Percentiles rank a stretch among this genome's conserved stretches.
phyloP scores from a whole-genome alignment of 2,888 invertebrate species.

The Sepioteuthis lessoniana region DNA sequence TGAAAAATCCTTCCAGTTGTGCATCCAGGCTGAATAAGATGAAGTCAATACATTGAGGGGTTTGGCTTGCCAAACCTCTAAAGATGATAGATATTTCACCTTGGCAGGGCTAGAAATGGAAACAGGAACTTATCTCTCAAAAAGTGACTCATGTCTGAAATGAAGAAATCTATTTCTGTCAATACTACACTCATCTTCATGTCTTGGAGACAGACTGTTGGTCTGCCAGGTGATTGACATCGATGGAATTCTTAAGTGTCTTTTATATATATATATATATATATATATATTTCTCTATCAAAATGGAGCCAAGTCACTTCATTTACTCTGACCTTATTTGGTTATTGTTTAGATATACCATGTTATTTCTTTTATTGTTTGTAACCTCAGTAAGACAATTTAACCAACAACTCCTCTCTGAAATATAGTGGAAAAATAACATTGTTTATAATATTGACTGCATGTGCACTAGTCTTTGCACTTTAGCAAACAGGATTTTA shows the following conservation, averaged over 20 bases:
- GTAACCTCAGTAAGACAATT: too few relatives aligned
- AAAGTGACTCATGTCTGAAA: neutral
- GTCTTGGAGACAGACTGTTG: neutral
- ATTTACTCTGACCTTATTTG: too few relatives aligned
- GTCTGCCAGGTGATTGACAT: neutral
- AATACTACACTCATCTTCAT: neutral
- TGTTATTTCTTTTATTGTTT: too few relatives aligned
- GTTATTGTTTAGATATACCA: too few relatives aligned
- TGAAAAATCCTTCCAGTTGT: neutral
- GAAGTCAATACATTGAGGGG: neutral
- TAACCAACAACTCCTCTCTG: too few relatives aligned
- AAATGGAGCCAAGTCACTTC: too few relatives aligned
- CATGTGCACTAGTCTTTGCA: too few relatives aligned
- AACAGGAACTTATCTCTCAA: neutral
- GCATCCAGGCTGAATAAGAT: constrained; percentile 23
- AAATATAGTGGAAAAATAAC: too few relatives aligned
- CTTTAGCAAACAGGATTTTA: too few relatives aligned
- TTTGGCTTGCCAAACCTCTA: neutral
- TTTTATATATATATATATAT: neutral
- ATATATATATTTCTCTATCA: neutral
- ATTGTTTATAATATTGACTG: too few relatives aligned
- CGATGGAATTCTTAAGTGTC: neutral
- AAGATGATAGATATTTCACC: neutral
- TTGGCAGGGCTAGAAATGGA: neutral
- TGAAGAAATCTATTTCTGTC: neutral